Percentiles rank a stretch among this genome's conserved stretches.
Evolutionary conservation across 2,797 vertebrate genomes (phyloP).

Genomic region (Thamnophis elegans): DNA sequence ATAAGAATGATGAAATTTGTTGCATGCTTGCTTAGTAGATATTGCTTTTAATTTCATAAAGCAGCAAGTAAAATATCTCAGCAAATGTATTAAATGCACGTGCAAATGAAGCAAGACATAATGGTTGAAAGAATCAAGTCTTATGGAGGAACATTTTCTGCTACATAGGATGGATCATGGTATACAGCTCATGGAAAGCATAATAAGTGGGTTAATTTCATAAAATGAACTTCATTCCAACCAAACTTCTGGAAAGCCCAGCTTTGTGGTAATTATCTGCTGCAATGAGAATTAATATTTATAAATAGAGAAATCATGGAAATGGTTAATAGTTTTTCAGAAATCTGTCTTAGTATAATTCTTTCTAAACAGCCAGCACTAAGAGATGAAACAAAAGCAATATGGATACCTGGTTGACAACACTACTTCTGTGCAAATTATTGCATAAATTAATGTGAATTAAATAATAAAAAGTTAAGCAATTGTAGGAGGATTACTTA

Average conservation of each 20-base stretch:
- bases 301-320: conserved; percentile 45
- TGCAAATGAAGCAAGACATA: conserved; percentile 41
- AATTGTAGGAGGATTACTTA: conserved; percentile 46
- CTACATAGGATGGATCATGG: conserved; percentile 57
- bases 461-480: conserved; percentile 59
- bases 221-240: conserved; percentile 50
- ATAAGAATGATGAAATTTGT: background rate
- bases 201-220: conserved; percentile 49
- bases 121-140: conserved; percentile 69
- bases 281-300: conserved; percentile 65
- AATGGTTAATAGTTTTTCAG: conserved; percentile 45
- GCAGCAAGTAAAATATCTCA: background rate
- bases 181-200: conserved; percentile 32
- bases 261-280: conserved; percentile 59
- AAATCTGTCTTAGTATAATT: conserved; percentile 18
- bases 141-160: conserved; percentile 38
- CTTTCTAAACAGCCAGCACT: background rate
- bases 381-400: conserved; percentile 48
- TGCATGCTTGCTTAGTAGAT: background rate
- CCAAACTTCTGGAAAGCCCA: conserved; percentile 48
- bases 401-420: conserved; percentile 39
- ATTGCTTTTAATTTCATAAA: conserved; percentile 11
- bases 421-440: conserved; percentile 56
- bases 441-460: conserved; percentile 63
- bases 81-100: conserved; percentile 9